Conservation (phyloP, 2,888 invertebrate species). For the Proisotoma minuta region DNA sequence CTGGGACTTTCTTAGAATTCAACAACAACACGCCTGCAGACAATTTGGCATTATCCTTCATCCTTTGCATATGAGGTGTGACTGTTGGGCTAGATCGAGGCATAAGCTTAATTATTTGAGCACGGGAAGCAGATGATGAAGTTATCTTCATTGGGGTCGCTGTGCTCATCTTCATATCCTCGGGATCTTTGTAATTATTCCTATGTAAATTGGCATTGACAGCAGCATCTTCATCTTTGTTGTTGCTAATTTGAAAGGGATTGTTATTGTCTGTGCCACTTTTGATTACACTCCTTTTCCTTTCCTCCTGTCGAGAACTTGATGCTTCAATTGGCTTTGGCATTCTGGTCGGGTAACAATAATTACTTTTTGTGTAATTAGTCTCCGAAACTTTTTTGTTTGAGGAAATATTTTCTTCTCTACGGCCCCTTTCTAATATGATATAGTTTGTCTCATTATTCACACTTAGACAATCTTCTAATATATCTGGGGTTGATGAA, state of each 20-base stretch:
- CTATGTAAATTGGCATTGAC: neutral
- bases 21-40: too few relatives aligned
- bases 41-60: too few relatives aligned
- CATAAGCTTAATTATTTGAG: conserved; percentile 20
- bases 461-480: neutral
- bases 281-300: neutral
- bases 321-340: neutral
- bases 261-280: neutral
- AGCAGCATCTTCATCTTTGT: neutral
- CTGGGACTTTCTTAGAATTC: too few relatives aligned
- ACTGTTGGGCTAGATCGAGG: too few relatives aligned
- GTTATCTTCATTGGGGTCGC: conserved; percentile 33
- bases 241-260: neutral
- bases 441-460: neutral
- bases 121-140: conserved; percentile 13
- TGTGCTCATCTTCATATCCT: conserved; percentile 29
- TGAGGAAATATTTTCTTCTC: too few relatives aligned
- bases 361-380: neutral
- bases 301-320: neutral
- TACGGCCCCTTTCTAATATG: neutral
- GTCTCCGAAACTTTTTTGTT: neutral
- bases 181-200: conserved; percentile 1
- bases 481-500: conserved; percentile 18
- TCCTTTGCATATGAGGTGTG: too few relatives aligned
- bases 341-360: neutral